These are phyloP conservation scores for Hyposoter didymator DNA, from an alignment of 2,888 invertebrate species.

Conservation along the genomic window DNA sequence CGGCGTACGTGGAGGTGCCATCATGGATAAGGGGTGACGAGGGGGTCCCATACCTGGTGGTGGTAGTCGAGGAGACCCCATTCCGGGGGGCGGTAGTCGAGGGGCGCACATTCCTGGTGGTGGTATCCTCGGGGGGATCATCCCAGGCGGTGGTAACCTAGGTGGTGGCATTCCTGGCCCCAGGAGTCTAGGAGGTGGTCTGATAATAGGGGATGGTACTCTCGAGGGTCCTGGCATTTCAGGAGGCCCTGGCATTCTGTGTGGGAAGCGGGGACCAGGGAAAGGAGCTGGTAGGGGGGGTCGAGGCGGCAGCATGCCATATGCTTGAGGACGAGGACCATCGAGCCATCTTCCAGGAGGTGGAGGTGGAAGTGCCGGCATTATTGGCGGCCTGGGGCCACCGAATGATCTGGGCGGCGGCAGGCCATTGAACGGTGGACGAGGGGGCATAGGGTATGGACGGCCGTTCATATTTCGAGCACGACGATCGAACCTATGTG, in stretches of 20 bases:
- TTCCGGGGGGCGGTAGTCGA: conserved; percentile 51
- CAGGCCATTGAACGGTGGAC: conserved; percentile 69
- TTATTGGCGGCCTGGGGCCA: conserved; percentile 69
- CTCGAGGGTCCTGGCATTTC: conserved; percentile 64
- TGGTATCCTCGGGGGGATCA: conserved; percentile 36
- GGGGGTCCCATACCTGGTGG: conserved; percentile 28
- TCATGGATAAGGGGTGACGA: conserved; percentile 36
- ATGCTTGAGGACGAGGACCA: conserved; percentile 65
- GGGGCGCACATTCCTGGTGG: conserved; percentile 49
- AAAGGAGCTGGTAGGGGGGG: conserved; percentile 36
- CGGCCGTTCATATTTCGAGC: conserved; percentile 73
- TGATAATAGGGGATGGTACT: conserved; percentile 62
- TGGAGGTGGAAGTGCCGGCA: conserved; percentile 66
- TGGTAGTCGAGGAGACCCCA: conserved; percentile 45
- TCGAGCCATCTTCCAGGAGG: conserved; percentile 56
- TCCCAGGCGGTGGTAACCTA: conserved; percentile 63
- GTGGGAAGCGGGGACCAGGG: conserved; percentile 41
- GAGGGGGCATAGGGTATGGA: conserved; percentile 70
- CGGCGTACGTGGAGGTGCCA: conserved; percentile 29
- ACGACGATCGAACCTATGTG: conserved; percentile 66
- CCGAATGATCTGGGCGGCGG: conserved; percentile 63
- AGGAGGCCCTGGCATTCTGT: conserved; percentile 58
- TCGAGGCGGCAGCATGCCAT: conserved; percentile 64
- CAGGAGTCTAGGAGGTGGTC: conserved; percentile 69
- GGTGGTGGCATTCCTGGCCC: conserved; percentile 71